Conservation (phyloP, 1,140 invertebrate species). For the Cheumatopsyche charites region DNA sequence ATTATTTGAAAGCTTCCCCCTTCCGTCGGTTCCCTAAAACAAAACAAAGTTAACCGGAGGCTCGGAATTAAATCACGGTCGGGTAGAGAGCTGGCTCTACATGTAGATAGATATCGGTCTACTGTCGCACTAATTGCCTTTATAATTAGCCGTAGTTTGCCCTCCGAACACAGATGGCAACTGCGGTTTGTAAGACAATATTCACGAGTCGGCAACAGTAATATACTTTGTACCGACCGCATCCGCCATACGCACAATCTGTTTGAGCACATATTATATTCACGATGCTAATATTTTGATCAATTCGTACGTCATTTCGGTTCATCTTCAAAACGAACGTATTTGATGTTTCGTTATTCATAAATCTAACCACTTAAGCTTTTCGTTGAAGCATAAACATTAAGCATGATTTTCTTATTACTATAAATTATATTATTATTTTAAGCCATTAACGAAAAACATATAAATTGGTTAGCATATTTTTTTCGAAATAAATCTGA, state of each 20-base stretch:
- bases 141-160: slow-evolving; percentile 42
- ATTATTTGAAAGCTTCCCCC: not conserved
- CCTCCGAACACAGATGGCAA: slow-evolving; percentile 30
- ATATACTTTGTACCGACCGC: slow-evolving; percentile 23
- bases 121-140: slow-evolving; percentile 43
- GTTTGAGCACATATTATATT: no score
- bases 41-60: slow-evolving; percentile 14
- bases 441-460: no score
- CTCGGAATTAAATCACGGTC: slow-evolving; percentile 24
- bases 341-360: no score
- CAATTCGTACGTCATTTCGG: no score
- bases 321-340: no score
- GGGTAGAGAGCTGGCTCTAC: not conserved
- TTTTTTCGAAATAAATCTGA: not conserved
- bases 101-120: slow-evolving; percentile 21
- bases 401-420: no score
- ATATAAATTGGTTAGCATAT: no score
- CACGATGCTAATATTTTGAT: no score
- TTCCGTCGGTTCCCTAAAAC: not conserved
- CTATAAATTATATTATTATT: no score
- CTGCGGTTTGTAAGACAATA: slow-evolving; percentile 37
- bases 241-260: not conserved
- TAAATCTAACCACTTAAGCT: no score
- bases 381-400: no score
- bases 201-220: slow-evolving; percentile 26